Evolutionary conservation across 2,888 invertebrate species (phyloP).

Genomic region (Pinctada fucata): DNA sequence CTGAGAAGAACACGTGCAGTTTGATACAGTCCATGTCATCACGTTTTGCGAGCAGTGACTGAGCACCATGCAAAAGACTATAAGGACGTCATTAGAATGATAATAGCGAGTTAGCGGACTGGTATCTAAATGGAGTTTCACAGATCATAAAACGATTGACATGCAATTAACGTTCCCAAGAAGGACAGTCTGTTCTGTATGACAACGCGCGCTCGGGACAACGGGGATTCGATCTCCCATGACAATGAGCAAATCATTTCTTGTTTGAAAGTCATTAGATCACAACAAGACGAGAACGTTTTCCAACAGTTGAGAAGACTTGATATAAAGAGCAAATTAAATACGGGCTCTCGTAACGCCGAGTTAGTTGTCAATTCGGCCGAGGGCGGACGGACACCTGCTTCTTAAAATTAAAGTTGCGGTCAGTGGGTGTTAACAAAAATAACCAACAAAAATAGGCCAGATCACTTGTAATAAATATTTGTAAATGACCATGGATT

Average conservation of each 20-base stretch:
- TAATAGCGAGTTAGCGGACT: neutral
- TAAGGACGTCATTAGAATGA: neutral
- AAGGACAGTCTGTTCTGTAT: constrained; percentile 26
- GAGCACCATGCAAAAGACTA: neutral
- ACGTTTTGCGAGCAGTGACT: neutral
- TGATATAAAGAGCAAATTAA: neutral
- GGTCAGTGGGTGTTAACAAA: neutral
- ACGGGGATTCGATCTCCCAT: constrained; percentile 1
- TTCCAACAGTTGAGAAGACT: neutral
- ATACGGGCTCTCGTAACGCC: neutral
- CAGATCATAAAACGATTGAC: constrained; percentile 32
- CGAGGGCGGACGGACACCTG: neutral
- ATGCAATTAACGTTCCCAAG: constrained; percentile 33
- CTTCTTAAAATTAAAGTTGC: neutral
- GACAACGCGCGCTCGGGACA: neutral
- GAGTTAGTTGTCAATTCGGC: neutral
- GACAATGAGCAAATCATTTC: constrained; percentile 36
- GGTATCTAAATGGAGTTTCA: neutral
- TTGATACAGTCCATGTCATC: too few species aligned
- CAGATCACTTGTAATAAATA: neutral
- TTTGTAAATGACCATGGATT: too few species aligned
- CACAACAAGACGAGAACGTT: constrained; percentile 30
- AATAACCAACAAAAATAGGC: neutral
- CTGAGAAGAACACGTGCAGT: too few species aligned
- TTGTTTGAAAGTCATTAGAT: constrained; percentile 39